Base-by-base conservation (phyloP, 2,888 invertebrate genomes). In the Dioctria rufipes region DNA sequence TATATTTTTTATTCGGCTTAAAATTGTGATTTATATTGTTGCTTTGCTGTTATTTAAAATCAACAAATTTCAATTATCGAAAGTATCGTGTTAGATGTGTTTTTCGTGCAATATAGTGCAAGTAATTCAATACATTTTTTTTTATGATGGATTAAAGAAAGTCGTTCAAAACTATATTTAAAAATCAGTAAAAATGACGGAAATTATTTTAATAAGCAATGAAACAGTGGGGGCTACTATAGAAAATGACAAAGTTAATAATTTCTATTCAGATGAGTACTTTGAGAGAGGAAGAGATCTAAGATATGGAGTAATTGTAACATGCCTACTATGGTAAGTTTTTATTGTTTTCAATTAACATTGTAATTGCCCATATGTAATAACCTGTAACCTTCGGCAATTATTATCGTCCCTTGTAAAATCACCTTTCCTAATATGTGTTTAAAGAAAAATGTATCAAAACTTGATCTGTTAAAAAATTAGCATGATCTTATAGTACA, bases 181-280 rank as follows among this genome's bases (percentile, higher is more conserved):
- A 54, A n/a, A 54, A 11, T 54, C 54, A 8, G 6, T n/a, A 4
- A 54, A 54, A 11, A 54, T 54, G 54, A 3, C 54, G 11, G 54
- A n/a, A 11, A 54, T 54, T 4, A 11, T n/a, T 54, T n/a, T 54
- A 54, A n/a, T 54, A n/a, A 11, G n/a, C n/a, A 54, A 54, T 11
- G 54, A 2, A 4, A 11, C 54, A 8, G 11, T 54, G 2, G 4
- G 11, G 25, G 25, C 69, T 9, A 39, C 37, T 4, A 11, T 39
- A 3, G 42, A 42, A n/a, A 6, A 8, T 63, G 25, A 60, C 25
- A 75, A 9, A 11, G 40, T 75, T 42, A 75, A 75, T 9, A 42
- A 13, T 42, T 60, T 75, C n/a, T 75, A 75, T 43, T 75, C 73
- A 5, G 73, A 75, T 43, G 73, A 75, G 60, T 75, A 75, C 60